phyloP scores from a whole-genome alignment of 2,113 vertebrate genomes.

The Engraulis encrasicolus region DNA sequence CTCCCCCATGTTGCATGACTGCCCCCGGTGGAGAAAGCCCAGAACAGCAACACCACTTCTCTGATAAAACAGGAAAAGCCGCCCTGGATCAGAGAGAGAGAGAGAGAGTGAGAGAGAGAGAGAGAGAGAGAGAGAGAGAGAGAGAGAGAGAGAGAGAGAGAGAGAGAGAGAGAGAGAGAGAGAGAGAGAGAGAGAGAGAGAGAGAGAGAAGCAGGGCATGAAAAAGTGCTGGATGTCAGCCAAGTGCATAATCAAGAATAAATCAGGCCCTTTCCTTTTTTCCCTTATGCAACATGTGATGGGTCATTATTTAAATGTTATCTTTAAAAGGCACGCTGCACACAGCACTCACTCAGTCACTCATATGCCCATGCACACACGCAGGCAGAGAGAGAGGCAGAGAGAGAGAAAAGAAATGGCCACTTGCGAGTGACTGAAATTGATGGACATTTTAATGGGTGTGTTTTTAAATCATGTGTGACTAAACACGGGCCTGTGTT shows the following conservation, averaged over 20 bases:
- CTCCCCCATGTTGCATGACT: slow-evolving; percentile 22
- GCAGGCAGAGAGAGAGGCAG: background rate
- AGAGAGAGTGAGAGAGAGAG: too few species aligned
- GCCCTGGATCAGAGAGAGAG: background rate
- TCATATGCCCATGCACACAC: background rate
- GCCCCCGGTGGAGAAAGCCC: slow-evolving; percentile 34
- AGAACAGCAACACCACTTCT: background rate
- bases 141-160: too few species aligned
- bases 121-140: too few species aligned
- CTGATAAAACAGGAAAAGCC: background rate
- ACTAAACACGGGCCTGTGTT: background rate
- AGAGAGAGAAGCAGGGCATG: too few species aligned
- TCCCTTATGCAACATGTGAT: slow-evolving; percentile 8
- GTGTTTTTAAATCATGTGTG: slow-evolving; percentile 20
- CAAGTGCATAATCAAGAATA: slow-evolving; percentile 20
- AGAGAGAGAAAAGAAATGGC: background rate
- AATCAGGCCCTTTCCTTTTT: background rate
- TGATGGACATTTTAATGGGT: slow-evolving; percentile 10
- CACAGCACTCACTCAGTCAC: background rate
- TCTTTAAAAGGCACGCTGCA: slow-evolving; percentile 13
- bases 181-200: too few species aligned
- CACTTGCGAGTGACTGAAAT: background rate
- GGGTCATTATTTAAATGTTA: slow-evolving; percentile 21
- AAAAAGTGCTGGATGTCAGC: slow-evolving; percentile 7
- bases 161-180: too few species aligned